Base-by-base conservation (phyloP, 2,888 invertebrate genomes). In the Biston betularia region DNA sequence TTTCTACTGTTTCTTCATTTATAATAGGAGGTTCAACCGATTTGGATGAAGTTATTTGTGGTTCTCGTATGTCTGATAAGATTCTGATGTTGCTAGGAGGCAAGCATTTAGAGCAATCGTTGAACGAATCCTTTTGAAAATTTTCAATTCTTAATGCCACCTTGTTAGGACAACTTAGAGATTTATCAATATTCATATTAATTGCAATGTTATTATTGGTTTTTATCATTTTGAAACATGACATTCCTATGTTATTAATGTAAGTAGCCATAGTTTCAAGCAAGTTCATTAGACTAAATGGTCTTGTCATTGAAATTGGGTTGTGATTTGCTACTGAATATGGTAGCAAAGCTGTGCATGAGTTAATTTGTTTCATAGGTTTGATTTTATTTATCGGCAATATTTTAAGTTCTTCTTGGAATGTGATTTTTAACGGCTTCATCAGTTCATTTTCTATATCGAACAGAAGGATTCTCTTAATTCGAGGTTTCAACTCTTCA, bases 271-370 rank as follows among this genome's bases (percentile, higher is more conserved):
- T 63, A 54, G 48, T 71, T 64, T 63, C 62, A 54, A 78, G 44
- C 15, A 75, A 63, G 65, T 8, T 53, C 8, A 49, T 38, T 6
- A 78, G 45, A n/a, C 73, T 54, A 11, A 69, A 68, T 14, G 48
- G 38, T 48, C 66, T 70, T 52, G 60, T 67, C 6, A 61, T 42
- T 42, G 68, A 33, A 38, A 58, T 56, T 10, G 71, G 10, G 48
- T 50, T 71, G 45, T 65, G 65, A 12, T 75, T 72, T 24, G 62
- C 65, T 45, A 48, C 67, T 11, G 63, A 63, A 63, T 81, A 84
- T 24, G 75, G 56, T 71, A 80, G 74, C 44, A 86, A 60, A 49
- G 77, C 69, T 53, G 74, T 82, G 68, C 80, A 80, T 11, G 57
- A 64, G 15, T 59, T 64, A 14, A 60, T 44, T 53, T 57, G 60